Evolutionary conservation across 2,113 vertebrate species (phyloP).

Genomic region (Catharus minimus): DNA sequence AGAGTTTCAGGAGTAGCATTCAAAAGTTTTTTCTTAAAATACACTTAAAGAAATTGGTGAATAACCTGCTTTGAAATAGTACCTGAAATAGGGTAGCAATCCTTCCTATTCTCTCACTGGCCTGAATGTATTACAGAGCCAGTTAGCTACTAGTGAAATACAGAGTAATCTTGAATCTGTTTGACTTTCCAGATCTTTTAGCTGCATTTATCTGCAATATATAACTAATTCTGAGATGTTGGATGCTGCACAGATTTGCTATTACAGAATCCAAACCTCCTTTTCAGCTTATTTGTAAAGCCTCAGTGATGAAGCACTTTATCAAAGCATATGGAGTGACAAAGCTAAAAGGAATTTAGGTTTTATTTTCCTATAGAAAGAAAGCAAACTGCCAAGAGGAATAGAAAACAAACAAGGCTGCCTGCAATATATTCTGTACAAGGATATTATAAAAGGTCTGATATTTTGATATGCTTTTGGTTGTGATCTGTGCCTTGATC

Average conservation of each 20-base stretch:
- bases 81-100: not conserved
- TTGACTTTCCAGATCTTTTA: not conserved
- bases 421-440: not conserved
- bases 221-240: not conserved
- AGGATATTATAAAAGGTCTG: conserved; percentile 2
- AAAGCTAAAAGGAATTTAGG: not conserved
- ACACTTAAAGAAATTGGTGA: not conserved
- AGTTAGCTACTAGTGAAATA: not conserved
- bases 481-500: conserved; percentile 39
- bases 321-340: conserved; percentile 3
- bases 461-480: conserved; percentile 32
- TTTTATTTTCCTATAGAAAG: not conserved
- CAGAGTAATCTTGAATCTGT: not conserved
- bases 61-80: not conserved
- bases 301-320: not conserved
- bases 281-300: conserved; percentile 36
- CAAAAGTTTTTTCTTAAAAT: not conserved
- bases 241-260: not conserved
- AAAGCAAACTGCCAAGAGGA: not conserved
- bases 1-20: not conserved
- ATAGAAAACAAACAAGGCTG: not conserved
- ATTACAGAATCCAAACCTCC: not conserved
- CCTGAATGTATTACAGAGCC: not conserved
- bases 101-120: not conserved
- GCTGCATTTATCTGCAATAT: not conserved